Base-by-base conservation (phyloP, 2,888 invertebrate species). In the Ectropis crepuscularia region DNA sequence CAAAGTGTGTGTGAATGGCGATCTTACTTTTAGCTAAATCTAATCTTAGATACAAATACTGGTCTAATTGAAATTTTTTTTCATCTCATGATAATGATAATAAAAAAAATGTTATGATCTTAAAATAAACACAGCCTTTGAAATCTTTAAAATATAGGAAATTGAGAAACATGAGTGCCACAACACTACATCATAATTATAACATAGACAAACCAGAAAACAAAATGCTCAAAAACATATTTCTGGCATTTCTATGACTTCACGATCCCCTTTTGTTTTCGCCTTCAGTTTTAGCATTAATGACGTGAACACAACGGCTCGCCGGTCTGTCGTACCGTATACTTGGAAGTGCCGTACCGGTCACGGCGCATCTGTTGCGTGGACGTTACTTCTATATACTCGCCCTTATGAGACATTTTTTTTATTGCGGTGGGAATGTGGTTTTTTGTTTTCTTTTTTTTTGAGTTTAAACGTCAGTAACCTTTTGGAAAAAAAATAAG, bases 281-380 rank as follows among this genome's bases (percentile, higher is more conserved):
- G 78, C 81, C 82, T 84, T 82, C 75, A 85, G 83, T 86, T 85
- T 85, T 82, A 85, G 80, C 79, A 78, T 75, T 85, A 87, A 87
- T 89, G 86, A 85, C 74, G 71, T 71, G 67, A 71, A 59, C 67
- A 61, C 82, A 92, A 92, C 92, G 90, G 89, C 73, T 74, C 61
- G 70, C 67, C 88, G 85, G 87, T 86, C 90, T 92, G 92, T 88
- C 89, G 83, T 77, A 82, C 77, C 81, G 85, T 86, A 89, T 41
- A 12, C 47, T 36, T 49, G 38, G 38, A 5, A 39, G 83, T 77
- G 82, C 78, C 81, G 86, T 87, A 89, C 87, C 83, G 86, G 83
- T 73, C 83, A 81, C 68, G 65, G 70, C 70, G 79, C 91, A 91
- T 89, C 90, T 91, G 91, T 84, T 80, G 77, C 74, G 61, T 59